Conservation (phyloP, 1,140 invertebrate genomes). For the Meloidogyne floridensis region DNA sequence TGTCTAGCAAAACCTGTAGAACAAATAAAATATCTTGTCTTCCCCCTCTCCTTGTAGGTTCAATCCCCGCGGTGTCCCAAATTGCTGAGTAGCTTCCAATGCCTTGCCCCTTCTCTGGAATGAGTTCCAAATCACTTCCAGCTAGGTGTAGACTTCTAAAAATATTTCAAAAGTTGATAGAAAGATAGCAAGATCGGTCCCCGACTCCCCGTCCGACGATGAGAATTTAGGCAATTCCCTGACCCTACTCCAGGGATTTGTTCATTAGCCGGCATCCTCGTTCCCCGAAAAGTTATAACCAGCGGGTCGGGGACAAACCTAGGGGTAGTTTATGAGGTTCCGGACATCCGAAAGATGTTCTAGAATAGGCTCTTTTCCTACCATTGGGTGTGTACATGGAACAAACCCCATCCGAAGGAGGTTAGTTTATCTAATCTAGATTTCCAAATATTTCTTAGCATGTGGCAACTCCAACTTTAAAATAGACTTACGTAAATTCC, state of each 20-base stretch:
- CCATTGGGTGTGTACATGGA: no score
- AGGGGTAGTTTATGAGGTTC: no score
- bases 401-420: no score
- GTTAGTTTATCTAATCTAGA: background rate
- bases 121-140: constrained; percentile 49
- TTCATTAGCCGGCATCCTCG: no score
- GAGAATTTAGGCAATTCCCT: no score
- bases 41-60: constrained; percentile 45
- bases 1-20: constrained; percentile 10
- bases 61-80: constrained; percentile 50
- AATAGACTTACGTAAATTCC: constrained; percentile 39
- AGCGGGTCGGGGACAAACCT: no score
- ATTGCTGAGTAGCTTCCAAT: constrained; percentile 43
- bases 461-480: background rate
- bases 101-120: constrained; percentile 10
- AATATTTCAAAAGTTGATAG: background rate
- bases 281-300: no score
- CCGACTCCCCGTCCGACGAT: no score
- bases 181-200: no score
- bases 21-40: constrained; percentile 48
- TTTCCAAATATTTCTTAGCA: background rate
- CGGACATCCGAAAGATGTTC: no score
- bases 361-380: no score
- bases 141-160: constrained; percentile 42
- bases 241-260: no score